Evolutionary conservation across 2,113 vertebrate genomes (phyloP).

Genomic region (Physeter macrocephalus): DNA sequence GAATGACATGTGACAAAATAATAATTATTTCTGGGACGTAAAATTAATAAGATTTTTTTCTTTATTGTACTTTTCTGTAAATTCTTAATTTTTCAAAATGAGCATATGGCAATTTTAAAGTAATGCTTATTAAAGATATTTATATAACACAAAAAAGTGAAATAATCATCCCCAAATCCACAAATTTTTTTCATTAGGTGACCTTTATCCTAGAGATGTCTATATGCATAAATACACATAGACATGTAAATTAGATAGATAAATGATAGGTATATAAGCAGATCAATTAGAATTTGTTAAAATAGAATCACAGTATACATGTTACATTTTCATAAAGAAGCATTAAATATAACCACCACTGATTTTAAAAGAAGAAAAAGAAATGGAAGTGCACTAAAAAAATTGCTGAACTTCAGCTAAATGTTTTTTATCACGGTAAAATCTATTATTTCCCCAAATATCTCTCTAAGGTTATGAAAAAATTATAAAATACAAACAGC

Average conservation of each 20-base stretch:
- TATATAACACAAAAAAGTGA: not conserved
- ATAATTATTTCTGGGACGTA: not conserved
- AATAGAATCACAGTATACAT: not conserved
- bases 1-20: not conserved
- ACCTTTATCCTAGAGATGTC: not conserved
- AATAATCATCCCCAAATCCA: not conserved
- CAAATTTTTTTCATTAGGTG: not conserved
- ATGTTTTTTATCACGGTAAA: not conserved
- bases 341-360: not conserved
- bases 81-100: not conserved
- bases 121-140: not conserved
- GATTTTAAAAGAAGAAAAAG: not conserved
- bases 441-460: not conserved
- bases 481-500: not conserved
- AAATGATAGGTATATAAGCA: not conserved
- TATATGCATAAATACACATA: not conserved
- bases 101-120: not conserved
- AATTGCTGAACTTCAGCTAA: not conserved
- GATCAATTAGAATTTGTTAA: not conserved
- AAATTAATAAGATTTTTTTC: not conserved
- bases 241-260: not conserved
- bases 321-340: not conserved
- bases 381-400: slow-evolving; percentile 8
- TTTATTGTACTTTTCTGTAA: not conserved
- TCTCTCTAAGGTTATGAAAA: not conserved